A percentile compares a stretch with the other conserved stretches of the same genome.
Conservation (phyloP, 2,797 vertebrate species). For the Gallinago solitaria region DNA sequence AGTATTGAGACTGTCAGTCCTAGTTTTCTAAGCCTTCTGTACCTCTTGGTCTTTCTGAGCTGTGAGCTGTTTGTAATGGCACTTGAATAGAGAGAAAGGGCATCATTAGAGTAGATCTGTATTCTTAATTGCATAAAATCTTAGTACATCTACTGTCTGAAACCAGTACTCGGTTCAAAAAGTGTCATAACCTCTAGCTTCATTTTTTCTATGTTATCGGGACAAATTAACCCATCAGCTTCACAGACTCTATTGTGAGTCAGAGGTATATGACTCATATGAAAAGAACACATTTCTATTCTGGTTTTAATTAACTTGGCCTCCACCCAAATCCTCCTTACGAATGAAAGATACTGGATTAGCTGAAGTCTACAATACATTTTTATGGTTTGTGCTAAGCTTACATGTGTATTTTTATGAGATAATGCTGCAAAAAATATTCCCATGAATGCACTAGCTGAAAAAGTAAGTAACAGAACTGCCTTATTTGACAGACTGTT, state of each 20-base stretch:
- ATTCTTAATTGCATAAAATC: conserved; percentile 11
- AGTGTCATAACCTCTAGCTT: conserved; percentile 47
- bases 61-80: not conserved
- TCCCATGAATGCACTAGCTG: not conserved
- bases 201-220: conserved; percentile 26
- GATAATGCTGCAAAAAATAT: not conserved
- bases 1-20: not conserved
- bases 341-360: conserved; percentile 40
- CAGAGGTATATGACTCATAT: conserved; percentile 55
- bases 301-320: conserved; percentile 60
- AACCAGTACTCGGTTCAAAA: conserved; percentile 12
- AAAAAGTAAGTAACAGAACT: not conserved
- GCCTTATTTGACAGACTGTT: not conserved
- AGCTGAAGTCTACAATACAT: conserved; percentile 6
- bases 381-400: conserved; percentile 38
- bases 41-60: not conserved
- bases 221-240: conserved; percentile 44
- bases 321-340: conserved; percentile 28
- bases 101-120: conserved; percentile 25
- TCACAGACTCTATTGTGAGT: conserved; percentile 15
- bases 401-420: conserved; percentile 15
- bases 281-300: conserved; percentile 45
- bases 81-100: not conserved
- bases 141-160: not conserved
- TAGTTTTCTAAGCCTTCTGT: not conserved